Percentiles rank a stretch among this genome's conserved stretches.
phyloP scores from a whole-genome alignment of 2,888 invertebrate genomes.

The Lysandra coridon region DNA sequence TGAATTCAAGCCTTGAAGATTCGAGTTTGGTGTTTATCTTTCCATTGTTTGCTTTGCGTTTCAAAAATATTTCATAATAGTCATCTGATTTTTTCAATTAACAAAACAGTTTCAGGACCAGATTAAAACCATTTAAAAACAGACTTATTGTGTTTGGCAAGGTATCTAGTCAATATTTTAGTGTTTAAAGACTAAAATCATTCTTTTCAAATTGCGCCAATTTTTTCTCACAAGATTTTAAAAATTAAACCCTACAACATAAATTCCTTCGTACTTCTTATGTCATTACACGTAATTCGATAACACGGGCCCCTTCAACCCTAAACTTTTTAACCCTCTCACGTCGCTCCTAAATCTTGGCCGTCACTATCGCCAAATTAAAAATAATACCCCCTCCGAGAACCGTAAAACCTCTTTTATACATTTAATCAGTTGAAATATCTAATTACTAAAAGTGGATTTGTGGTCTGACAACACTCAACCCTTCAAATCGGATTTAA shows the following conservation, averaged over 20 bases:
- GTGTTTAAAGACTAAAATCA: too few species aligned
- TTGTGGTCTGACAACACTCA: conserved; percentile 54
- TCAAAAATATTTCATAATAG: too few species aligned
- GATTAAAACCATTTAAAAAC: not conserved
- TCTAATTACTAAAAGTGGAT: conserved; percentile 70
- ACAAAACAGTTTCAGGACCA: too few species aligned
- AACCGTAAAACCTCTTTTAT: conserved; percentile 60
- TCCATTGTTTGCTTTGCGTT: not conserved
- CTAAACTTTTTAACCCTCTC: conserved; percentile 57
- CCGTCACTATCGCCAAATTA: conserved; percentile 62
- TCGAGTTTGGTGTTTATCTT: not conserved
- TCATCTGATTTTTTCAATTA: too few species aligned
- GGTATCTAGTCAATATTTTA: too few species aligned
- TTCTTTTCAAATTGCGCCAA: too few species aligned
- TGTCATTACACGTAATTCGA: conserved; percentile 49
- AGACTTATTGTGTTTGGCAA: not conserved
- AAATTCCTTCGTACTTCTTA: conserved; percentile 1
- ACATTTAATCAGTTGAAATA: conserved; percentile 78
- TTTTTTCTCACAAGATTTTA: not conserved
- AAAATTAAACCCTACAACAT: not conserved
- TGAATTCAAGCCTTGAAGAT: not conserved
- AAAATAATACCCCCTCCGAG: conserved; percentile 67
- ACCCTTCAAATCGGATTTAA: conserved; percentile 46
- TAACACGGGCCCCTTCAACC: conserved; percentile 59
- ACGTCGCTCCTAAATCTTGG: conserved; percentile 66